These are phyloP conservation scores for Pectinophora gossypiella DNA, from an alignment of 1,140 invertebrate genomes.

Conservation along the genomic window DNA sequence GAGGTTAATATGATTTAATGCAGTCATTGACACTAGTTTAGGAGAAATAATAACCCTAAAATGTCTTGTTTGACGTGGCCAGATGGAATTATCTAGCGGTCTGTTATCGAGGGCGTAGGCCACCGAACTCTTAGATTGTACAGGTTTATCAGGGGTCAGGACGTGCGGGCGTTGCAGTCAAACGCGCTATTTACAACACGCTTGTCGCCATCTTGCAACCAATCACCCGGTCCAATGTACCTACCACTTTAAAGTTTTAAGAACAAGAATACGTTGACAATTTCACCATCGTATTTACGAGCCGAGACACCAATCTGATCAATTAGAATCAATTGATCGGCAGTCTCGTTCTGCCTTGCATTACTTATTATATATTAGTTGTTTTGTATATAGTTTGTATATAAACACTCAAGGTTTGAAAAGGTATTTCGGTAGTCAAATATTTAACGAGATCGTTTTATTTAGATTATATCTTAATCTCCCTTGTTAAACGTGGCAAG, in stretches of 20 bases:
- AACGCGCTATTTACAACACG: neutral
- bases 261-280: too few relatives aligned
- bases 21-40: constrained; percentile 17
- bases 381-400: too few relatives aligned
- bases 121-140: constrained; percentile 38
- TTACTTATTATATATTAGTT: too few relatives aligned
- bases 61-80: neutral
- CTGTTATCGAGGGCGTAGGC: constrained; percentile 31
- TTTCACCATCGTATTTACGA: constrained; percentile 12
- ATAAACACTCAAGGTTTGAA: too few relatives aligned
- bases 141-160: constrained; percentile 49
- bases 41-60: neutral
- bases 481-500: too few relatives aligned
- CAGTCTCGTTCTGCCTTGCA: too few relatives aligned
- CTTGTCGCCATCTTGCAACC: neutral
- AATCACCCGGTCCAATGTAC: neutral
- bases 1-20: too few relatives aligned
- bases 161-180: constrained; percentile 15
- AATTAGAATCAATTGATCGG: constrained; percentile 48
- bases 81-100: constrained; percentile 21
- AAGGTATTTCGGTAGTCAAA: too few relatives aligned
- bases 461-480: too few relatives aligned
- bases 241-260: too few relatives aligned
- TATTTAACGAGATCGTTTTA: too few relatives aligned
- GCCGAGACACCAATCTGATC: constrained; percentile 32